phyloP scores from a whole-genome alignment of 2,888 invertebrate species.

The Bembecia ichneumoniformis region DNA sequence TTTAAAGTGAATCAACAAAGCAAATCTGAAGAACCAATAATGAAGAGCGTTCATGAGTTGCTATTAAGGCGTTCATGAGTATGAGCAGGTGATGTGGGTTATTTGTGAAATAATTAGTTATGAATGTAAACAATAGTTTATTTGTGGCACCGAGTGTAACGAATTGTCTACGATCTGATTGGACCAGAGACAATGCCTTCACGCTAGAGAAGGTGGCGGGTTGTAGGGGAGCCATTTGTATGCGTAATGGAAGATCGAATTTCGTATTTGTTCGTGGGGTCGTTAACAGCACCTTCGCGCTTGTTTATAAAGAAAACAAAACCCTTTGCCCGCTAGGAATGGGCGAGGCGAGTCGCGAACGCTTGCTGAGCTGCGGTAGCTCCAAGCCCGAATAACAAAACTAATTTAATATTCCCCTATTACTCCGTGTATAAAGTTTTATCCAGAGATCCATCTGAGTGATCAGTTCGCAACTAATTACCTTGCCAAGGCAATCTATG shows the following conservation, averaged over 20 bases:
- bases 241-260: conserved; percentile 70
- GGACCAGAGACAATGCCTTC: conserved; percentile 51
- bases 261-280: conserved; percentile 71
- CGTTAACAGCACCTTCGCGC: conserved; percentile 67
- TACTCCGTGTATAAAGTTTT: background rate
- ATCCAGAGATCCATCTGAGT: background rate
- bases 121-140: conserved; percentile 30
- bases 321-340: conserved; percentile 35
- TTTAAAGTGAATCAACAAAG: conserved; percentile 4
- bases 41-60: background rate
- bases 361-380: conserved; percentile 6
- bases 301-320: conserved; percentile 71
- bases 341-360: background rate
- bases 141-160: conserved; percentile 18
- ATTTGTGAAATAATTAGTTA: conserved; percentile 21
- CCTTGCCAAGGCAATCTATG: background rate
- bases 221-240: conserved; percentile 58
- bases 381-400: conserved; percentile 12
- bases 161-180: conserved; percentile 39
- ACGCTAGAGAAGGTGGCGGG: conserved; percentile 30
- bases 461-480: background rate
- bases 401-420: background rate
- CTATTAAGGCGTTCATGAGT: conserved; percentile 5
- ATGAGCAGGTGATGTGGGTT: conserved; percentile 12
- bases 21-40: conserved; percentile 11